phyloP scores from a whole-genome alignment of 2,888 invertebrate genomes.

The Ophioninae sp. region DNA sequence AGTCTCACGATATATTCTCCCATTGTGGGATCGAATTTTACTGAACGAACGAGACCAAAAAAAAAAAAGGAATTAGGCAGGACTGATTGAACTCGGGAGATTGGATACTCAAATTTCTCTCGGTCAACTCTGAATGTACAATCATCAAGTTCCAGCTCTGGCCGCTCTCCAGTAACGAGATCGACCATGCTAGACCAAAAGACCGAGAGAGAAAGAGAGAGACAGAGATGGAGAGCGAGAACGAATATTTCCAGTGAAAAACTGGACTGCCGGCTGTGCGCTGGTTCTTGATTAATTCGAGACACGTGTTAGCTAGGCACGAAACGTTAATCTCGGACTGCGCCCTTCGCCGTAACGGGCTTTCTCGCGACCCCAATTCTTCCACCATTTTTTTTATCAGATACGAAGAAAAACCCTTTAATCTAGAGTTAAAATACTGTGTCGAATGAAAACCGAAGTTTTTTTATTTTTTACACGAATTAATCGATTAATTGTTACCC shows the following conservation, averaged over 20 bases:
- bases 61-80: not conserved
- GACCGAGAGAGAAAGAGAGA: slow-evolving; percentile 21
- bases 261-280: slow-evolving; percentile 10
- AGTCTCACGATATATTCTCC: slow-evolving; percentile 3
- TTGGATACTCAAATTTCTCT: slow-evolving; percentile 21
- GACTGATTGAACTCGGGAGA: slow-evolving; percentile 25
- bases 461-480: no score
- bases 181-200: slow-evolving; percentile 12
- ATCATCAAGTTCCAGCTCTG: slow-evolving; percentile 12
- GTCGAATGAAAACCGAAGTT: no score
- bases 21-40: slow-evolving; percentile 8
- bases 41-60: no score
- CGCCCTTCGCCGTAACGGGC: slow-evolving; percentile 1
- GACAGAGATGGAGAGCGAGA: slow-evolving; percentile 2
- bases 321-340: slow-evolving; percentile 46
- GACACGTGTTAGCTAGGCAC: slow-evolving; percentile 38
- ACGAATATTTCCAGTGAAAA: slow-evolving; percentile 40
- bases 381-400: no score
- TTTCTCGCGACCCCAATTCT: not conserved
- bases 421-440: no score
- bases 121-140: slow-evolving; percentile 9
- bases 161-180: not conserved
- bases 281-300: slow-evolving; percentile 46
- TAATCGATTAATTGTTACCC: no score
- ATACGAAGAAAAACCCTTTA: no score